phyloP scores from a whole-genome alignment of 2,113 vertebrate genomes.

The Callaeas wilsoni region DNA sequence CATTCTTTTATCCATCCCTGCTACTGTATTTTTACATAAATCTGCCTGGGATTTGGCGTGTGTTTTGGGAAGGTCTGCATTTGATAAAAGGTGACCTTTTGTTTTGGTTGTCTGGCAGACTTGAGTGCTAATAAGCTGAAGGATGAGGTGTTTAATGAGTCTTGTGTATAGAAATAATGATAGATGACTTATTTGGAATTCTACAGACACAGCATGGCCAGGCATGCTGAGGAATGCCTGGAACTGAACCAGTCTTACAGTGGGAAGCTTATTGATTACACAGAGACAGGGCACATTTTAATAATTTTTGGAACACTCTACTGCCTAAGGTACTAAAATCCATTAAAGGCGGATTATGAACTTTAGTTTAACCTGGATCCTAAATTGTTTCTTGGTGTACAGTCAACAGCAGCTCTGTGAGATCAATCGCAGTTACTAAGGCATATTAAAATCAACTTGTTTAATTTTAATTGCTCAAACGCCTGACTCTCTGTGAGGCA shows the following conservation, averaged over 20 bases:
- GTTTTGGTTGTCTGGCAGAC: slow-evolving; percentile 64
- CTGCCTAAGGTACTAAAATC: slow-evolving; percentile 72
- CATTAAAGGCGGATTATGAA: slow-evolving; percentile 71
- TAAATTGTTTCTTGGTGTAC: slow-evolving; percentile 67
- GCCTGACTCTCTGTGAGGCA: slow-evolving; percentile 52
- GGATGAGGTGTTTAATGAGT: slow-evolving; percentile 73
- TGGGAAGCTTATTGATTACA: slow-evolving; percentile 75
- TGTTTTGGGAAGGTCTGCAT: slow-evolving; percentile 46
- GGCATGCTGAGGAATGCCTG: slow-evolving; percentile 51
- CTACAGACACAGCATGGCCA: slow-evolving; percentile 42
- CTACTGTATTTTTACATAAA: background rate
- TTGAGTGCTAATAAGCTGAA: slow-evolving; percentile 71
- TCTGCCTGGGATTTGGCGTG: slow-evolving; percentile 21
- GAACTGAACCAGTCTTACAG: slow-evolving; percentile 65
- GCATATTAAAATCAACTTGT: slow-evolving; percentile 64
- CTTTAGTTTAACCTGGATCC: slow-evolving; percentile 63
- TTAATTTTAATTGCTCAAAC: slow-evolving; percentile 69
- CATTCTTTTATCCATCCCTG: background rate
- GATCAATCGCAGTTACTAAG: slow-evolving; percentile 66
- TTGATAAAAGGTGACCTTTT: slow-evolving; percentile 74
- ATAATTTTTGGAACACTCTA: slow-evolving; percentile 71
- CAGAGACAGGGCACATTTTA: slow-evolving; percentile 68
- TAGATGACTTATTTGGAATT: slow-evolving; percentile 73
- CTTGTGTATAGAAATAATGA: slow-evolving; percentile 64
- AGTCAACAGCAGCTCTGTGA: slow-evolving; percentile 58